These are phyloP conservation scores for Mycogona germanica DNA, from an alignment of 2,888 invertebrate species.

Conservation along the genomic window DNA sequence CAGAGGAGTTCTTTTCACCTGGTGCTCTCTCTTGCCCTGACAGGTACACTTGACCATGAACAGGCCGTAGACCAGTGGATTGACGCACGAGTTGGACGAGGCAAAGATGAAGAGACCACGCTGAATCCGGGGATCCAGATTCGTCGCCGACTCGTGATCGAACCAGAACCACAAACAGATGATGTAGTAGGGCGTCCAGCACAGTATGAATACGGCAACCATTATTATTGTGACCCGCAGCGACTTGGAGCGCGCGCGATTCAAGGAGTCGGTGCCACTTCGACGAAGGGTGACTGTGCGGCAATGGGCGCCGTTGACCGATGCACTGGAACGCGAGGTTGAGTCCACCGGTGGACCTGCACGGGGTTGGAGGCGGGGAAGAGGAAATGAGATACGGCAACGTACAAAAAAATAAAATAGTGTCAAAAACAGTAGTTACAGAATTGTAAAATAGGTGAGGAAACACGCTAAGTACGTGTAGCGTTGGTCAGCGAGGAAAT, in stretches of 20 bases:
- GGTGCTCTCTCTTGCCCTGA: background rate
- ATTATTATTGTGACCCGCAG: slow-evolving; percentile 93
- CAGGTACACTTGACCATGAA: slow-evolving; percentile 36
- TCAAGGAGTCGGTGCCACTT: slow-evolving; percentile 49
- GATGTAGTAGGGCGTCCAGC: slow-evolving; percentile 93
- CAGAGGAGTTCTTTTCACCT: slow-evolving; percentile 14
- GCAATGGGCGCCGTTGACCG: background rate
- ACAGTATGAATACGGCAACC: slow-evolving; percentile 79
- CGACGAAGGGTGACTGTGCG: slow-evolving; percentile 3
- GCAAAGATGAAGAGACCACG: slow-evolving; percentile 85
- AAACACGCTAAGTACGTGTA: too few species aligned
- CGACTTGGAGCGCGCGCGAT: slow-evolving; percentile 68
- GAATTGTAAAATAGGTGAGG: too few species aligned
- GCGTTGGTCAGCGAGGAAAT: too few species aligned
- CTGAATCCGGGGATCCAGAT: slow-evolving; percentile 63
- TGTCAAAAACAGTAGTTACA: too few species aligned
- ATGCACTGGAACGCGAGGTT: too few species aligned
- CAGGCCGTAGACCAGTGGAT: slow-evolving; percentile 87
- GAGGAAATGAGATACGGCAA: too few species aligned
- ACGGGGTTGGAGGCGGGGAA: too few species aligned
- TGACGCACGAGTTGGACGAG: slow-evolving; percentile 91
- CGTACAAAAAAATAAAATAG: too few species aligned
- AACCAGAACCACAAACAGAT: slow-evolving; percentile 85
- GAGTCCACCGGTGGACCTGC: too few species aligned
- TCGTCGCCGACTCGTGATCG: slow-evolving; percentile 53